Base-by-base conservation (phyloP, 2,113 vertebrate species). In the Ardeotis arabs region DNA sequence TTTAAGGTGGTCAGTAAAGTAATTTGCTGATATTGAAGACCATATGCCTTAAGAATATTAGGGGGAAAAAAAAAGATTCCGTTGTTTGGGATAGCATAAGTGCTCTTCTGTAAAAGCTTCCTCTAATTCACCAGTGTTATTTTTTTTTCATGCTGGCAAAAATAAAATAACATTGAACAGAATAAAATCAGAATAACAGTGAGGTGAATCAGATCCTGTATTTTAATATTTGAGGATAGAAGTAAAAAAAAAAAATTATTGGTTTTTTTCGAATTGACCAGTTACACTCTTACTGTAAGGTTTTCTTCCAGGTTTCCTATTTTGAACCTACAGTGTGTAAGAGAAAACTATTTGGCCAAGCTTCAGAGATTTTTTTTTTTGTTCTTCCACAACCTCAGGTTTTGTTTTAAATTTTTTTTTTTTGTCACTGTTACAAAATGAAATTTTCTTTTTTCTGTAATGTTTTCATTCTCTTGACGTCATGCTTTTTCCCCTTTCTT, bases 381-480 rank as follows among this genome's bases (percentile, higher is more conserved):
- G 0, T 66, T 92, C 25, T 77, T 81, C 17, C 5, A 12, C 13
- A 16, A 33, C 8, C 7, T 50, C 55, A 44, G 13, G 10, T 83
- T 88, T 90, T 55, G 21, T 49, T 92, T 44, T 69, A 59, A 77
- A 58, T 12, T 25, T 5, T 10, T 27, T 8, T 14, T 92, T 89
- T 85, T 64, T 0, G 1, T 49, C 13, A 28, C 24, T 24, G 14
- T 70, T 66, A 33, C 0, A 0, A 89, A 80, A 73, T 44, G 3
- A 69, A 28, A 17, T 83, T 83, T 78, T 81, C 4, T 64, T 92
- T 83, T 72, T 60, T 6, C 6, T 45, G 12, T 75, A 33, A 79
- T 12, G 3, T 87, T 81, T 47, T 74, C 8, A 8, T 60, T 47
- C 52, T 76, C 33, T 84, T 1, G 2, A 14, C 49, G 72, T 84